phyloP scores from a whole-genome alignment of 2,797 vertebrate genomes.

The Sebastes hubbsi region DNA sequence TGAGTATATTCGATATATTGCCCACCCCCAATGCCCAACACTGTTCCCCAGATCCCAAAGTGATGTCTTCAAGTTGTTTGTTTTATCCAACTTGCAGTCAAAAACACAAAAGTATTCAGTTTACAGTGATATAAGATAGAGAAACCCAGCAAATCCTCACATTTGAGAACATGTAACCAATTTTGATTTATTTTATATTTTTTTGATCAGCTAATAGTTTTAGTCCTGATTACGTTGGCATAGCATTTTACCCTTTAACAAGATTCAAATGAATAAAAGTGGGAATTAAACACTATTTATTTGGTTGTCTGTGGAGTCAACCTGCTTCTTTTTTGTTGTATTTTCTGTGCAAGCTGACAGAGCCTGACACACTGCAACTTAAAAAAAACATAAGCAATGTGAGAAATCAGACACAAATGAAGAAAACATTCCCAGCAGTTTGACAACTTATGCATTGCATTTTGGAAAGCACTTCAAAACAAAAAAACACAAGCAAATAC shows the following conservation, averaged over 20 bases:
- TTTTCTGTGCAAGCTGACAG: background rate
- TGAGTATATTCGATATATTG: too few relatives aligned
- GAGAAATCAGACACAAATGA: background rate
- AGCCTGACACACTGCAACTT: background rate
- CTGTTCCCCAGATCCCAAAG: background rate
- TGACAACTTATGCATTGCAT: constrained; percentile 1
- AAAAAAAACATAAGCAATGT: background rate
- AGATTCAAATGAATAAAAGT: background rate
- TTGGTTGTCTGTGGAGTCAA: background rate
- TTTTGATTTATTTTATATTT: background rate
- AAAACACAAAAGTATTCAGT: background rate
- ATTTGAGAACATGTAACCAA: background rate
- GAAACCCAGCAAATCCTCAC: background rate
- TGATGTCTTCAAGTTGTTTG: background rate
- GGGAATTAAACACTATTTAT: background rate
- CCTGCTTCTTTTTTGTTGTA: background rate
- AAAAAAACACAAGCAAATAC: background rate
- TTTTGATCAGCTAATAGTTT: background rate
- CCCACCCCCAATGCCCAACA: background rate
- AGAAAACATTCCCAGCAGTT: background rate
- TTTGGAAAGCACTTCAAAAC: background rate
- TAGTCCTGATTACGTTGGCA: background rate
- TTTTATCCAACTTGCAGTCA: background rate
- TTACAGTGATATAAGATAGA: background rate
- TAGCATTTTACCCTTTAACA: background rate